Evolutionary conservation across 2,113 vertebrate genomes (phyloP).

Genomic region (Theropithecus gelada): DNA sequence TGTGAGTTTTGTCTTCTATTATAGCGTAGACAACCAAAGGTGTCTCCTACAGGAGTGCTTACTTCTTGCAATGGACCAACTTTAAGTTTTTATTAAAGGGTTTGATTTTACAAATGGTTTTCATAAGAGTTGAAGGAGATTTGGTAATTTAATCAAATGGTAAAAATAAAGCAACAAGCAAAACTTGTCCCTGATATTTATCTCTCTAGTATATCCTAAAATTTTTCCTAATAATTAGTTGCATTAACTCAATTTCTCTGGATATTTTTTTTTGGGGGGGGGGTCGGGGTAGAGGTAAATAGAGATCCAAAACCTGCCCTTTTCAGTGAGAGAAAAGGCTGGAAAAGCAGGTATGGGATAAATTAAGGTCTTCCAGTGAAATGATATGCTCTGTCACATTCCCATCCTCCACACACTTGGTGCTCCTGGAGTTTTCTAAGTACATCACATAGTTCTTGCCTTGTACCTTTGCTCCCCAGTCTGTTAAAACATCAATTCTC

Average conservation of each 20-base stretch:
- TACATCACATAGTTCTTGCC: not conserved
- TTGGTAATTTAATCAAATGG: not conserved
- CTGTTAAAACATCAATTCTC: not conserved
- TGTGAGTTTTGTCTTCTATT: not conserved
- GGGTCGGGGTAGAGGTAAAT: not conserved
- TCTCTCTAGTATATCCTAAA: not conserved
- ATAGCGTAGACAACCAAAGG: not conserved
- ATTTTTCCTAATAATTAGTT: not conserved
- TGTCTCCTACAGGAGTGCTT: not conserved
- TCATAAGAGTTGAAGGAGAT: not conserved
- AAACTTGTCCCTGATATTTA: not conserved
- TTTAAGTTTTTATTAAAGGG: not conserved
- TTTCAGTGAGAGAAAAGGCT: not conserved
- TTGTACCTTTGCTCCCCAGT: not conserved
- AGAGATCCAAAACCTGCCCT: not conserved
- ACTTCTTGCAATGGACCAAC: not conserved
- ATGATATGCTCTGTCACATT: not conserved
- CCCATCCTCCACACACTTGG: not conserved
- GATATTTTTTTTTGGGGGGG: rapidly evolving
- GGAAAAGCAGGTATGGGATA: not conserved
- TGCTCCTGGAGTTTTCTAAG: not conserved
- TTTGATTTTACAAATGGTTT: constrained; percentile 1
- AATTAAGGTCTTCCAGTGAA: not conserved
- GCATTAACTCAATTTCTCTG: not conserved
- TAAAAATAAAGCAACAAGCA: not conserved